Base-by-base conservation (phyloP, 1,140 invertebrate genomes). In the Neodiprion fabricii region DNA sequence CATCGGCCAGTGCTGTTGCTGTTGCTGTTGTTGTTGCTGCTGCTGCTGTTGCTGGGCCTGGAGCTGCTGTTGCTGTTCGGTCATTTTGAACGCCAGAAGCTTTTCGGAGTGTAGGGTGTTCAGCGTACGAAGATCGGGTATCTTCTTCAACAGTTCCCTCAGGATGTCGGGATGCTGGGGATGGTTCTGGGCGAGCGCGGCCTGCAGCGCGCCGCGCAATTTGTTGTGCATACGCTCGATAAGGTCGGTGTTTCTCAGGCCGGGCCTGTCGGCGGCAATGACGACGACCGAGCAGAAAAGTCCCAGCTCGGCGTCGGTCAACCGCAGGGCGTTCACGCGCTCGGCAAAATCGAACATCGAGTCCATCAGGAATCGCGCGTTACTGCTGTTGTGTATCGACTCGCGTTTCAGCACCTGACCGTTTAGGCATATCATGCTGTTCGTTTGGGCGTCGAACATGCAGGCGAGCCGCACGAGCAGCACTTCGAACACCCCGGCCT, bases 261-360 rank as follows among this genome's bases (percentile, higher is more conserved):
- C 97, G 0, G 97, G 97, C 8, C 97, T 92, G 89, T 98, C 97
- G 68, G 96, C 92, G 28, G 97, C 95, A 79, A 99, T 97, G 74
- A 99, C 92, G 1, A 99, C 96, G 68, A 98, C 94, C 73, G 97
- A 96, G 89, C 96, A 98, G 89, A 99, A 98, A 0, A 99, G 90
- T 48, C 96, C 97, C 73, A 99, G 92, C 85, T 99, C 97, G 48
- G 95, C 94, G 84, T 99, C 98, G 11, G 95, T 95, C 71, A 99
- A 89, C 82, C 94, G 92, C 83, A 99, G 92, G 9, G 93, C 92
- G 85, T 98, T 98, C 85, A 99, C 94, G 78, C 96, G 92, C 83
- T 98, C 97, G 65, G 97, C 96, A 87, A 99, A 98, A 82, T 99
- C 98, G 86, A 99, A 98, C 90, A 98, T 99, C 75, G 96, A 98